Evolutionary conservation across 2,888 invertebrate species (phyloP), one percentile per base, ranked within the genome.

Genomic region (Myopa tessellatipennis): DNA sequence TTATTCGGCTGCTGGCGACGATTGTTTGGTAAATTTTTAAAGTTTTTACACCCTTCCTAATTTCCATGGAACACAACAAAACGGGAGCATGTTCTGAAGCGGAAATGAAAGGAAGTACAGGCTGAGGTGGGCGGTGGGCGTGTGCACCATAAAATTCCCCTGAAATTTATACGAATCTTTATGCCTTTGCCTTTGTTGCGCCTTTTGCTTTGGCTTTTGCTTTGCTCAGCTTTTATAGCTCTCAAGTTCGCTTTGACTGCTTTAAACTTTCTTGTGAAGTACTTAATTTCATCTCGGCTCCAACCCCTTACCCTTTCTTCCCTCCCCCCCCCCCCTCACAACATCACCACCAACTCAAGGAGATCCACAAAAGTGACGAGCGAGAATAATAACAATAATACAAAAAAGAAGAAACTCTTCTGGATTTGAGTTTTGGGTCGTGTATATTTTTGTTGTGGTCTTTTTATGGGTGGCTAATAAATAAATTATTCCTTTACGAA

Each of bases 401-500:
- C 26, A 26, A 26, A 26, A 45, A 45, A 10, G 10, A 45, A 10
- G 10, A 45, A 45, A 45, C 45, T 2, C 6, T 45, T 45, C 45
- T 10, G 45, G 7, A 45, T 45, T 45, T 45, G 45, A 45, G 45
- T 45, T 45, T 45, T 45, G 45, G 45, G 45, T 45, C 45, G 45
- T 45, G 45, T 10, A 8, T 45, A 45, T 45, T 45, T 45, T 18
- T 38, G 14, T 65, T 34, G 36, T 26, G 16, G 26, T 16, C 45
- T n/a, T 69, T 69, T 52, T 26, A 45, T 40, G 73, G 65, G 52
- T 61, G 60, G 34, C 45, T 73, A 63, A 74, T 74, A 69, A 68
- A 79, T 79, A 79, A 79, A 79, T 77, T 76, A 77, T 79, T 79
- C 79, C 77, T 76, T 79, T 77, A 69, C 69, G 73, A 65, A 76